Conservation (phyloP, 2,888 invertebrate species). For the Furcula furcula region DNA sequence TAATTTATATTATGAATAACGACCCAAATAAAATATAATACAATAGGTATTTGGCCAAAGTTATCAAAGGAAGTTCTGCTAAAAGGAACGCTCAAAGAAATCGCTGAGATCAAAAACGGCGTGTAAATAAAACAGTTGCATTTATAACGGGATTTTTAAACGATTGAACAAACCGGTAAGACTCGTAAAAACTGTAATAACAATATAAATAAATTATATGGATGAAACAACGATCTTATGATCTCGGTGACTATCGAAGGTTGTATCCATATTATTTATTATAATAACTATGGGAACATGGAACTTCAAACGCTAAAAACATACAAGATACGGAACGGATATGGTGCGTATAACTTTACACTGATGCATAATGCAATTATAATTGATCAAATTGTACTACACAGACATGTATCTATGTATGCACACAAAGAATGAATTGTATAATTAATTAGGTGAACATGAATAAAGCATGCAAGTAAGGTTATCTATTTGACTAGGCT, state of each 20-base stretch:
- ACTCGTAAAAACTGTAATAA: constrained; percentile 34
- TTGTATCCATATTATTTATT: constrained; percentile 19
- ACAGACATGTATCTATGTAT: constrained; percentile 2
- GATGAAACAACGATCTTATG: too few relatives aligned
- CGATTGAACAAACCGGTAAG: constrained; percentile 38
- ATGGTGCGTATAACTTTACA: background rate
- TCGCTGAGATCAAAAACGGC: constrained; percentile 4
- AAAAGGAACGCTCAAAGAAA: constrained; percentile 5
- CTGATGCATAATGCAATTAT: background rate
- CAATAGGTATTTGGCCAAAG: background rate
- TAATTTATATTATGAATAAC: background rate
- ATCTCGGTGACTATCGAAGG: constrained; percentile 26
- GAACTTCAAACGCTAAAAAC: background rate
- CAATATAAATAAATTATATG: constrained; percentile 20
- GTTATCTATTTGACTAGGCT: constrained; percentile 10
- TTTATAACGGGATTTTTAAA: constrained; percentile 35
- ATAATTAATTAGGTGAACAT: constrained; percentile 30
- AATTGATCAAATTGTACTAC: background rate
- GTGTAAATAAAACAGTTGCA: constrained; percentile 13
- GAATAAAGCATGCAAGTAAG: constrained; percentile 18
- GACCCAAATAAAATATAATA: background rate
- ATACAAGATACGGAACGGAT: background rate
- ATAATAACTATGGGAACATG: background rate
- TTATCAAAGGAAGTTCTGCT: constrained; percentile 7
- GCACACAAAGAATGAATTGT: constrained; percentile 20